Evolutionary conservation across 1,140 invertebrate species (phyloP).

Genomic region (Camponotus vicinus): DNA sequence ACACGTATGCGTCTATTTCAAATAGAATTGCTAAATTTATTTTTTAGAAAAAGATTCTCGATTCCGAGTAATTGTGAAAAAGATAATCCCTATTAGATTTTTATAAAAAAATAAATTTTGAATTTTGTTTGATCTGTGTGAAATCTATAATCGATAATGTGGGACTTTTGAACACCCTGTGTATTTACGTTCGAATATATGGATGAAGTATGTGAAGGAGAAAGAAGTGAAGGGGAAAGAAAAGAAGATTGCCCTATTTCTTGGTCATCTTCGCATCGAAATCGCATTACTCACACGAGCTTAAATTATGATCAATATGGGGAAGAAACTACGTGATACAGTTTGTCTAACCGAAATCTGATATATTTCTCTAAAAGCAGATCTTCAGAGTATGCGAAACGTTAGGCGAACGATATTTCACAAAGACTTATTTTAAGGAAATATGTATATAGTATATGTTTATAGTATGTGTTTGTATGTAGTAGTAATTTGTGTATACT

Average conservation of each 20-base stretch:
- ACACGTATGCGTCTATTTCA: neutral
- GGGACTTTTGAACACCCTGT: constrained; percentile 17
- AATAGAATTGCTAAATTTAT: neutral
- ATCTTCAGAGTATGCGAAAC: neutral
- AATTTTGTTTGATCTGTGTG: neutral
- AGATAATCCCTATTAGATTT: neutral
- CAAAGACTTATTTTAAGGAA: neutral
- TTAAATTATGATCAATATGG: constrained; percentile 46
- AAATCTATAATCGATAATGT: neutral
- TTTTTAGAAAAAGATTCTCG: neutral
- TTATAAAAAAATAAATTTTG: neutral
- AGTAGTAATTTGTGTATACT: neutral
- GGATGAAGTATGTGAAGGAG: neutral
- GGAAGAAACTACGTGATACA: constrained; percentile 20
- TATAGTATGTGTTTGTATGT: too few relatives aligned
- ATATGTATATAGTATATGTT: neutral
- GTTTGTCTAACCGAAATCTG: neutral
- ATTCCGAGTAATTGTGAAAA: neutral
- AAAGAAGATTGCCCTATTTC: constrained; percentile 36
- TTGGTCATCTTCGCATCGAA: constrained; percentile 39
- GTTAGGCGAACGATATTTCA: constrained; percentile 5
- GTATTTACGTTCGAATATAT: constrained; percentile 1
- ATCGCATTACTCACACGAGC: constrained; percentile 39
- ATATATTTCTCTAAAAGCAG: constrained; percentile 8
- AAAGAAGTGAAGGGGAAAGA: constrained; percentile 30